Evolutionary conservation across 2,888 invertebrate genomes (phyloP).

Genomic region (Dilophus febrilis): DNA sequence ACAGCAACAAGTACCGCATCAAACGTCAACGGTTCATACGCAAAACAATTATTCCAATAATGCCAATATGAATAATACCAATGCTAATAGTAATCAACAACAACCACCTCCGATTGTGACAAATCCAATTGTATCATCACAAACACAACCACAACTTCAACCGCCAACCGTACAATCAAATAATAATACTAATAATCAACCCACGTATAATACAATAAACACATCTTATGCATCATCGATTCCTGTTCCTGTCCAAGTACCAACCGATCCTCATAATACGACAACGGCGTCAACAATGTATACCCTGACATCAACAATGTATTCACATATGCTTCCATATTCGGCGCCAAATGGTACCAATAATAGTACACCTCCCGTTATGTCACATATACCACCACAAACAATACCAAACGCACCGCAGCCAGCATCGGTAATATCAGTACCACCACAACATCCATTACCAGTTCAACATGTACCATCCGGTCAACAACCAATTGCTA

Average conservation of each 20-base stretch:
- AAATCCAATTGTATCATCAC: too few species aligned
- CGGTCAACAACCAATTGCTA: too few species aligned
- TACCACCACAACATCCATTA: slow-evolving; percentile 12
- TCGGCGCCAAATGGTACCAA: slow-evolving; percentile 8
- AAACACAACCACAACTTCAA: too few species aligned
- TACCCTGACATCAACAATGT: slow-evolving; percentile 27
- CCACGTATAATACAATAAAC: background rate
- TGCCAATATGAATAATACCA: slow-evolving; percentile 11
- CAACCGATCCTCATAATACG: slow-evolving; percentile 11
- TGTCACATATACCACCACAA: slow-evolving; percentile 8
- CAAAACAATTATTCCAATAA: background rate
- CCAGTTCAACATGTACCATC: too few species aligned
- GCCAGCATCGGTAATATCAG: background rate
- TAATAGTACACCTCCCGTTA: too few species aligned
- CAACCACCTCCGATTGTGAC: too few species aligned
- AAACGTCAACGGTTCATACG: too few species aligned
- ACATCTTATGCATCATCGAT: slow-evolving; percentile 1
- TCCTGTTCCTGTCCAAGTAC: slow-evolving; percentile 12
- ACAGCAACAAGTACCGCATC: background rate
- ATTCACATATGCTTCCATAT: slow-evolving; percentile 29
- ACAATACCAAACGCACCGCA: slow-evolving; percentile 6
- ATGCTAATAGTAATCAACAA: slow-evolving; percentile 7
- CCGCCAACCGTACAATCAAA: too few species aligned
- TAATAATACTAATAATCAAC: background rate
- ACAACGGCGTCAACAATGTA: slow-evolving; percentile 17